Evolutionary conservation across 2,888 invertebrate species (phyloP).

Genomic region (Ryuthela nishihirai): DNA sequence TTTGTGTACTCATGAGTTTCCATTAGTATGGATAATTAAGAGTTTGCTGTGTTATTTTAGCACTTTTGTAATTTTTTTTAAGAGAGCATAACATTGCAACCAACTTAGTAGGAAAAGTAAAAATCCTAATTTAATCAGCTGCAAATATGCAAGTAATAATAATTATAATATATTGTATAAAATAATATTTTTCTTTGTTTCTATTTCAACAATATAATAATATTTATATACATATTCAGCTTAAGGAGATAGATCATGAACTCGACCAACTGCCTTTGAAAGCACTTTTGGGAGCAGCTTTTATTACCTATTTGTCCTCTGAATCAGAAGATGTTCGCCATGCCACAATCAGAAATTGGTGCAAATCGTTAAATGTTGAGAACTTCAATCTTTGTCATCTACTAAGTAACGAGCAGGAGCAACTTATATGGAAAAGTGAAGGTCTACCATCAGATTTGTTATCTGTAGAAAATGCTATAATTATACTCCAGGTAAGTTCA

Average conservation of each 20-base stretch:
- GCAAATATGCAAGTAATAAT: too few relatives aligned
- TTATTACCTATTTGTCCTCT: constrained; percentile 69
- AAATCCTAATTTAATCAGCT: too few relatives aligned
- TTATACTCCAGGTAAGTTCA: constrained; percentile 64
- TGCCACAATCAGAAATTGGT: constrained; percentile 55
- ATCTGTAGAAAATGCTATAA: constrained; percentile 75
- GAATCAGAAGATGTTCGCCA: constrained; percentile 66
- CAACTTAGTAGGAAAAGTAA: too few relatives aligned
- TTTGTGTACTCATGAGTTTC: too few relatives aligned
- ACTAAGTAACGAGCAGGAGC: constrained; percentile 66
- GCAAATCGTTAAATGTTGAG: constrained; percentile 48
- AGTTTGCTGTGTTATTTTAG: too few relatives aligned
- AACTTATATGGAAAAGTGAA: constrained; percentile 78
- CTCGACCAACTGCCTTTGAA: constrained; percentile 62
- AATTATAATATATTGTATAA: too few relatives aligned
- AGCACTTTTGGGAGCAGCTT: constrained; percentile 70
- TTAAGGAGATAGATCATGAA: constrained; percentile 57
- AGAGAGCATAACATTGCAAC: too few relatives aligned
- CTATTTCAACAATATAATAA: constrained; percentile 48
- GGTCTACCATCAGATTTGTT: constrained; percentile 74
- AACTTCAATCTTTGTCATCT: constrained; percentile 59
- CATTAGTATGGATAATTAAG: too few relatives aligned
- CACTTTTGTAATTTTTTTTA: too few relatives aligned
- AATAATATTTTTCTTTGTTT: constrained; percentile 54
- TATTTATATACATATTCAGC: constrained; percentile 45